phyloP scores from a whole-genome alignment of 2,113 vertebrate genomes.

The Ranitomeya imitator region DNA sequence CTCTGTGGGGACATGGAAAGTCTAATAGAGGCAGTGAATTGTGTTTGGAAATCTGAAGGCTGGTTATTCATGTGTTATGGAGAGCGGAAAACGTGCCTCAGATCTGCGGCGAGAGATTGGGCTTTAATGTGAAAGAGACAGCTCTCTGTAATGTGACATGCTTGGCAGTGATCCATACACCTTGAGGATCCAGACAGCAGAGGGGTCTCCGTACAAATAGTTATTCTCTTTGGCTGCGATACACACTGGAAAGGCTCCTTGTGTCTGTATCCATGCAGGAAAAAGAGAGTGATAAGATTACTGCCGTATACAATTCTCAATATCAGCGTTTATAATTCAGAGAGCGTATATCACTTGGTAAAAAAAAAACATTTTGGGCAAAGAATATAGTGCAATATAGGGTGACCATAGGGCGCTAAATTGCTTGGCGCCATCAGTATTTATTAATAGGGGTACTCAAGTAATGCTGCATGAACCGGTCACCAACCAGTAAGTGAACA shows the following conservation, averaged over 20 bases:
- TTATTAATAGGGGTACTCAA: no score
- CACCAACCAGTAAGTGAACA: no score
- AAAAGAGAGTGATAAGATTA: not conserved
- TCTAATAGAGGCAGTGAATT: conserved; percentile 54
- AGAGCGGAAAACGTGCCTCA: conserved; percentile 36
- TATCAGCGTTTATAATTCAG: not conserved
- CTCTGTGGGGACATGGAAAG: conserved; percentile 53
- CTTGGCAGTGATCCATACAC: conserved; percentile 45
- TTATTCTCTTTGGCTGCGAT: conserved; percentile 18
- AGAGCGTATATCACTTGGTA: not conserved
- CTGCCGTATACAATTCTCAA: not conserved
- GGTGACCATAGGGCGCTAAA: not conserved
- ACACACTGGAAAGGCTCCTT: not conserved
- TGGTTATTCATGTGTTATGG: conserved; percentile 58
- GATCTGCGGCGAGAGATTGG: conserved; percentile 53
- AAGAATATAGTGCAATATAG: not conserved
- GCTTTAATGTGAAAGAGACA: conserved; percentile 53
- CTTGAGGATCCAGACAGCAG: conserved; percentile 30
- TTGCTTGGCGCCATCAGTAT: no score
- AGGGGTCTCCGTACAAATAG: not conserved
- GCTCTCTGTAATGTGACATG: conserved; percentile 48
- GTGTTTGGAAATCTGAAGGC: conserved; percentile 57
- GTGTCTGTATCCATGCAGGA: not conserved
- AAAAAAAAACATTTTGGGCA: not conserved
- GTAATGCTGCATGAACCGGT: no score